Conservation (phyloP, 2,888 invertebrate genomes). For the Nemapogon koenigi region DNA sequence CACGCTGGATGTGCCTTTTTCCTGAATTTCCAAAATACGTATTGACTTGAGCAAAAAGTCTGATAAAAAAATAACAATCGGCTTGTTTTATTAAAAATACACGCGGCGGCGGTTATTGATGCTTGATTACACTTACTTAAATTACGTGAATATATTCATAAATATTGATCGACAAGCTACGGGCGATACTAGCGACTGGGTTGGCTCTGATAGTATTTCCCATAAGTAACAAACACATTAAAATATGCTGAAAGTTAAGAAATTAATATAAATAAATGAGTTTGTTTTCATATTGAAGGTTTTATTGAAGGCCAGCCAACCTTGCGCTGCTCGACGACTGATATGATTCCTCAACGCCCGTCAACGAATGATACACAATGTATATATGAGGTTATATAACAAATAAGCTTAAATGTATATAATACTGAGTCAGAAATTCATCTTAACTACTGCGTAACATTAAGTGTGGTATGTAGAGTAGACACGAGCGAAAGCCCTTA, state of each 20-base stretch:
- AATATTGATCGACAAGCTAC: background rate
- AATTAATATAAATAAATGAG: too few relatives aligned
- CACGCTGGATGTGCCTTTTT: conserved; percentile 32
- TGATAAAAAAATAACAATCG: conserved; percentile 54
- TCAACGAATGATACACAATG: conserved; percentile 56
- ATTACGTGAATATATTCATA: background rate
- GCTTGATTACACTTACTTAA: conserved; percentile 55
- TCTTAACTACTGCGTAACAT: conserved; percentile 63
- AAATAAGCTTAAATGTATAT: conserved; percentile 65
- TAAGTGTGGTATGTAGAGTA: conserved; percentile 27
- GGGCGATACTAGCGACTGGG: too few relatives aligned
- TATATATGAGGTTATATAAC: conserved; percentile 64
- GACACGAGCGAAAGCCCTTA: conserved; percentile 65
- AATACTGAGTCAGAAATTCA: conserved; percentile 67
- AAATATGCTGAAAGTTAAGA: too few relatives aligned
- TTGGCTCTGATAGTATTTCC: too few relatives aligned
- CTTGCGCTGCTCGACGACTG: conserved; percentile 53
- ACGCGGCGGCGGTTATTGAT: conserved; percentile 53
- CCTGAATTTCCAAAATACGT: conserved; percentile 41
- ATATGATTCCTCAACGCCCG: conserved; percentile 61
- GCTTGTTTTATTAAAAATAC: conserved; percentile 51
- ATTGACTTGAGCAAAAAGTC: conserved; percentile 53
- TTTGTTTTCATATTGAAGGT: too few relatives aligned
- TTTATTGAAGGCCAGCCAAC: too few relatives aligned
- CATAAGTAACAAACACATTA: too few relatives aligned